Base-by-base conservation (phyloP, 2,113 vertebrate genomes). In the Equus quagga region DNA sequence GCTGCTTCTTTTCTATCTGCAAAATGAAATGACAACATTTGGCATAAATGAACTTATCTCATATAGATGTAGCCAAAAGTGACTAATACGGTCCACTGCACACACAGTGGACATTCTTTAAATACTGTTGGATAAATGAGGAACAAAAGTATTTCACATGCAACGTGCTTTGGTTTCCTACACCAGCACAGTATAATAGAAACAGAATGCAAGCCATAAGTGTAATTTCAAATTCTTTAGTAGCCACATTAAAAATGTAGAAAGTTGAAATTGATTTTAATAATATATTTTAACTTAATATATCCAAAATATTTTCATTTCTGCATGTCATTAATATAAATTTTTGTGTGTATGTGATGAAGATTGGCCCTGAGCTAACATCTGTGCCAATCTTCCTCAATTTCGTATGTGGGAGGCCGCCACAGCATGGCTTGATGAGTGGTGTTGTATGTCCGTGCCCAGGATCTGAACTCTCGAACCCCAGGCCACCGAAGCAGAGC, bases 271-370 rank as follows among this genome's bases (percentile, higher is more conserved):
- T 26, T 86, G 36, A 70, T 64, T 96, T 96, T 73, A 60, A 60
- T 80, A 58, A 18, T 15, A 17, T 49, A 89, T 70, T 92, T 72
- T 56, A 73, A 65, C 6, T 1, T 54, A 49, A 44, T 75, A 51
- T 62, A 72, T 8, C 19, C 14, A 73, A 80, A 89, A 70, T 70
- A 70, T 87, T 82, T 97, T 72, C 15, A 95, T 92, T 86, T 92
- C 33, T 79, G 21, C 5, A 21, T 88, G 15, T 49, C 24, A 51
- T 84, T 51, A 51, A 51, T 60, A 33, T 21, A 62, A 41, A 41
- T 41, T 41, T 41, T 41, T 41, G 36, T 41, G 36, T 41, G 36
- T 41, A 3, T 41, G 36, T 41, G 36, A 41, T 41, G 36, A 41
- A 41, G 36, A 41, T 41, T 41, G 36, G 36, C 36, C 36, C 36